phyloP scores from a whole-genome alignment of 1,140 invertebrate species.

The Rhysida immarginata region DNA sequence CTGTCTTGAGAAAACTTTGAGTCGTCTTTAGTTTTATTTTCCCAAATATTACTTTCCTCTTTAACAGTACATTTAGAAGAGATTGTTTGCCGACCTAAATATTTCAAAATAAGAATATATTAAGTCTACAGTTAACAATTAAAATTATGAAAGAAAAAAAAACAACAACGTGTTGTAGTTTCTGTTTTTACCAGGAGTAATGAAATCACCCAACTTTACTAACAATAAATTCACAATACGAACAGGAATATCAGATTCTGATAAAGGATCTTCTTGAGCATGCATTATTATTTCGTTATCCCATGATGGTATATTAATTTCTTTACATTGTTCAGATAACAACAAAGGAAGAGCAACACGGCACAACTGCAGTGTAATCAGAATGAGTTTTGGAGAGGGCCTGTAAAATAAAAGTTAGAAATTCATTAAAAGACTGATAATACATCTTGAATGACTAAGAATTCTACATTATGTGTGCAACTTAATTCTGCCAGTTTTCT shows the following conservation, averaged over 20 bases:
- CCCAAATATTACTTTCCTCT: background rate
- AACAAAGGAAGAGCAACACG: conserved; percentile 29
- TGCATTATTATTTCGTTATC: conserved; percentile 13
- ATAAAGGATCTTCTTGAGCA: background rate
- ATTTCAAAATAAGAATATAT: too few relatives aligned
- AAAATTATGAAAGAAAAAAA: too few relatives aligned
- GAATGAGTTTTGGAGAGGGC: conserved; percentile 29
- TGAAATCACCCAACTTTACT: conserved; percentile 30
- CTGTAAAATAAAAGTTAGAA: conserved; percentile 17
- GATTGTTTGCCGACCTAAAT: too few relatives aligned
- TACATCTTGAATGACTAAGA: too few relatives aligned
- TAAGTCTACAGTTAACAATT: too few relatives aligned
- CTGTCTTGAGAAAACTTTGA: too few relatives aligned
- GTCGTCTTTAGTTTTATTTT: too few relatives aligned
- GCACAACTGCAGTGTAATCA: conserved; percentile 31
- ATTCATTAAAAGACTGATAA: background rate
- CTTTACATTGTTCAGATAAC: conserved; percentile 25
- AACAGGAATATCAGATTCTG: conserved; percentile 21
- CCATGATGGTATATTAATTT: conserved; percentile 26
- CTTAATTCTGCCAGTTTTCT: background rate
- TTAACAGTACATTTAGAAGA: background rate
- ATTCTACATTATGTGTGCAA: background rate
- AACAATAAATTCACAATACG: conserved; percentile 27
- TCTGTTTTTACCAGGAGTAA: conserved; percentile 30
- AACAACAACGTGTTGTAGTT: too few relatives aligned